phyloP scores from a whole-genome alignment of 2,888 invertebrate species.

The Brenthis ino region DNA sequence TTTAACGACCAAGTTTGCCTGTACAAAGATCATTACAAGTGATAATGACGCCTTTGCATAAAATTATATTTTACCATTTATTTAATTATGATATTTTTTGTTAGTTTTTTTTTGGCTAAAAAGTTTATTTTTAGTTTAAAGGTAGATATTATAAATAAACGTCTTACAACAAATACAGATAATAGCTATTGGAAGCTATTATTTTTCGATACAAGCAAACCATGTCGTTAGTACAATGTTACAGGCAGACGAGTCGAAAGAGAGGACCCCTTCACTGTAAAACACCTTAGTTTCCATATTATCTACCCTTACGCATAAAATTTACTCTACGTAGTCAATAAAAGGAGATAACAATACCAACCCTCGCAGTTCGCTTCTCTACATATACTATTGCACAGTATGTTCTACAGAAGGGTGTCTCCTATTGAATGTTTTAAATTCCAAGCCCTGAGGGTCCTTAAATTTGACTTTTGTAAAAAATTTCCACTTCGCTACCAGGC shows the following conservation, averaged over 20 bases:
- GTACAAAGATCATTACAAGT: no score
- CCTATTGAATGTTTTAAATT: slow-evolving; percentile 1
- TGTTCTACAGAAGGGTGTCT: neutral
- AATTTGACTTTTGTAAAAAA: neutral
- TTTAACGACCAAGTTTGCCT: no score
- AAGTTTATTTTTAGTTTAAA: no score
- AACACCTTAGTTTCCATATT: slow-evolving; percentile 33
- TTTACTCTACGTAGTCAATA: slow-evolving; percentile 34
- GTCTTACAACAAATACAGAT: slow-evolving; percentile 1
- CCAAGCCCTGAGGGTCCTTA: neutral
- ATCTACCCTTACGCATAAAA: slow-evolving; percentile 36
- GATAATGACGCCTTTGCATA: no score
- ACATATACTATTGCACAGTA: neutral
- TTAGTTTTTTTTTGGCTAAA: no score
- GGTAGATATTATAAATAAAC: neutral
- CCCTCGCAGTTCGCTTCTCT: slow-evolving; percentile 1
- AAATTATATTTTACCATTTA: no score
- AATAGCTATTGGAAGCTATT: neutral
- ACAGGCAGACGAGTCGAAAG: slow-evolving; percentile 7
- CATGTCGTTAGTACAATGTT: neutral
- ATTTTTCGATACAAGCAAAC: neutral
- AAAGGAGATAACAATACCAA: slow-evolving; percentile 36
- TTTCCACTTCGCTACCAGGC: neutral
- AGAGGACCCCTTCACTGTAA: slow-evolving; percentile 5
- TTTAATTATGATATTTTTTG: no score